These are phyloP conservation scores for Upupa epops DNA, from an alignment of 2,113 vertebrate genomes.

Conservation along the genomic window DNA sequence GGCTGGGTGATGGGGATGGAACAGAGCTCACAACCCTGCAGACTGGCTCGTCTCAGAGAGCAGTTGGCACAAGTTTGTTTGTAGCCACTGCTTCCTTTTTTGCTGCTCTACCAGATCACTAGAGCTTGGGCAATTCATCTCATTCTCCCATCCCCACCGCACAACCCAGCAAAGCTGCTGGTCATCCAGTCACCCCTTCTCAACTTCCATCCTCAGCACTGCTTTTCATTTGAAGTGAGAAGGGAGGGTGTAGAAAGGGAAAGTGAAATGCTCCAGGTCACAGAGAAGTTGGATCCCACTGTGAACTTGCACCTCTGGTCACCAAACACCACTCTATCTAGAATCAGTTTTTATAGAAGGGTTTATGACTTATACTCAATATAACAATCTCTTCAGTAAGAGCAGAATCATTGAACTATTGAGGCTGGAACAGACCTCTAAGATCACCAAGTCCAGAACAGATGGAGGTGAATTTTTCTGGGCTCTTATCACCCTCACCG, in stretches of 20 bases:
- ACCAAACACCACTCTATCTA: neutral
- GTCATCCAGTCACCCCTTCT: neutral
- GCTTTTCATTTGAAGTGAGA: neutral
- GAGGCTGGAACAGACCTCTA: no score
- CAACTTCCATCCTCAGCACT: neutral
- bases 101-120: neutral
- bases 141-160: neutral
- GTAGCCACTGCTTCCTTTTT: neutral
- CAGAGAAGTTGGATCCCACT: neutral
- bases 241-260: neutral
- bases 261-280: neutral
- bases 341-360: neutral
- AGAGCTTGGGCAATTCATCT: neutral
- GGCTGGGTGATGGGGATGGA: fast-evolving
- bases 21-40: neutral
- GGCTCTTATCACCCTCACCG: neutral
- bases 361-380: neutral
- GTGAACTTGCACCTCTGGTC: neutral
- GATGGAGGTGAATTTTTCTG: neutral
- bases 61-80: neutral
- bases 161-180: neutral
- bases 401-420: no score
- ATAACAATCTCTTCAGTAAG: neutral
- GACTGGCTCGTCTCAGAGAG: fast-evolving
- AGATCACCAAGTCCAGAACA: no score